Base-by-base conservation (phyloP, 2,797 vertebrate species). In the Danio albolineatus region DNA sequence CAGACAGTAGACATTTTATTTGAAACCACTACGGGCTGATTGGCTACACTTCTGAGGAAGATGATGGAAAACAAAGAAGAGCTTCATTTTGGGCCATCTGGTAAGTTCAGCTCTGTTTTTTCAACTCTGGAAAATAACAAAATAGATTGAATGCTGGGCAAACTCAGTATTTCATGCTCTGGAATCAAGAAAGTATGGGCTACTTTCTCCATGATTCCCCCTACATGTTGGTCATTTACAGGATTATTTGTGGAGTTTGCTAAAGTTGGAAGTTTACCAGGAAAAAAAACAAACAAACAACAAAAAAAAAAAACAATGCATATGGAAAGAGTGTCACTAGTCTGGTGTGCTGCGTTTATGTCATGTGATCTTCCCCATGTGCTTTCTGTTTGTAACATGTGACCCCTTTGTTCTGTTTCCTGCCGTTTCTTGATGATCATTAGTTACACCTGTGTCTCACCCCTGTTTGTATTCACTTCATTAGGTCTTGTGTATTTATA, bases 11-110 rank as follows among this genome's bases (percentile, higher is more conserved):
- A 51, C 70, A 13, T 77, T 70, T 64, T 2, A 10, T 41, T 76
- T 43, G 61, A 21, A 78, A 89, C 74, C 83, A 87, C 90, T 86
- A 94, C 93, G 92, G 89, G 91, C 82, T 93, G 89, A 94, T 83
- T 78, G 36, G 76, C 14, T 5, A 71, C 81, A 83, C 66, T 85
- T 76, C 88, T 86, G 19, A 79, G 67, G 82, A 83, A 91, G 78
- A 90, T 71, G 82, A 94, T 93, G 91, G 93, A 93, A 84, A 65
- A 54, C 76, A 89, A 85, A 88, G 88, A 88, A 79, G 85, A 90
- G 84, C 89, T 93, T 69, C 89, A 91, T 76, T 93, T 92, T 87
- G 86, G 91, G 83, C 87, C 90, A 84, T 87, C 85, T 84, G 93
- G 92, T 94, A 84, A 94, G 93, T 94, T 87, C n/a, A 36, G 54